Conservation (phyloP, 2,888 invertebrate species). For the Trichacis sp. region DNA sequence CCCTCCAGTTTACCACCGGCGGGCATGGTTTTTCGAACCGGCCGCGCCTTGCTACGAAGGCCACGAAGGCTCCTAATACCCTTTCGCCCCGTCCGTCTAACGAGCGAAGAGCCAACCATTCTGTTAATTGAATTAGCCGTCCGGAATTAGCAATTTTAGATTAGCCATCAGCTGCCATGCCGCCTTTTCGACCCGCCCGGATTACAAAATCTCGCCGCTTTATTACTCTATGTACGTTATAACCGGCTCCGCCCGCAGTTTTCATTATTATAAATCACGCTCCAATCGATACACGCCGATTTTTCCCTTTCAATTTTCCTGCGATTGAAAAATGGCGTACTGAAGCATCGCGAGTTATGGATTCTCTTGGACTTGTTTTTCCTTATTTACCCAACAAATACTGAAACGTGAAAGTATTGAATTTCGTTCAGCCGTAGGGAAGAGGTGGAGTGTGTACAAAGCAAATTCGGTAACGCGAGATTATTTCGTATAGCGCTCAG, state of each 20-base stretch:
- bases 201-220: not conserved
- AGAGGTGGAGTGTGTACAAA: not conserved
- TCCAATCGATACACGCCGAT: no score
- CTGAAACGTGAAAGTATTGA: constrained; percentile 13
- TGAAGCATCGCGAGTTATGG: no score
- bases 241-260: no score
- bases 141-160: constrained; percentile 66
- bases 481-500: constrained; percentile 11
- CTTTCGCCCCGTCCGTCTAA: constrained; percentile 36
- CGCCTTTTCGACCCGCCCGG: constrained; percentile 18
- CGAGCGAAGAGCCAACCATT: constrained; percentile 48
- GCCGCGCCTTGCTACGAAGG: constrained; percentile 27
- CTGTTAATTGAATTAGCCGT: constrained; percentile 66
- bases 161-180: constrained; percentile 46
- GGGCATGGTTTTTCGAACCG: constrained; percentile 39
- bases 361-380: no score
- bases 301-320: not conserved
- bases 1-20: constrained; percentile 46
- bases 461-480: constrained; percentile 23
- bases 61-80: constrained; percentile 44
- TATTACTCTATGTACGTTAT: not conserved
- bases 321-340: not conserved
- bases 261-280: not conserved
- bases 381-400: constrained; percentile 20
- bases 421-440: constrained; percentile 17